A percentile compares a stretch with the other conserved stretches of the same genome.
Evolutionary conservation across 1,140 invertebrate species (phyloP).

Genomic region (Aphis craccivora): DNA sequence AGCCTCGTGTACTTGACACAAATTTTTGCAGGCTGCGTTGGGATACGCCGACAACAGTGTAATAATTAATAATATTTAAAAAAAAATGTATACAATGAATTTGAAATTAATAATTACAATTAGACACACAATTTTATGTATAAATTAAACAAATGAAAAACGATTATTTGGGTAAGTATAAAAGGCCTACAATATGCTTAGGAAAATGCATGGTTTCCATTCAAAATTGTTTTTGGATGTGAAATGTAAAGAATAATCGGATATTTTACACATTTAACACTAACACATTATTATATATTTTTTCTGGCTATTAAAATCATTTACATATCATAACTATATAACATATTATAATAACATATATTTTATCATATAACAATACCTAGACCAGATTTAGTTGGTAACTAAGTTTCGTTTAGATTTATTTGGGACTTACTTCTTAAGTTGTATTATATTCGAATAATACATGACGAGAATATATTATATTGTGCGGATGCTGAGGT

Average conservation of each 20-base stretch:
- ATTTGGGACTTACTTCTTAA: not conserved
- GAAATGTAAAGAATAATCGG: not conserved
- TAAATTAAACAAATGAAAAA: slow-evolving; percentile 26
- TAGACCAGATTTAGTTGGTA: slow-evolving; percentile 13
- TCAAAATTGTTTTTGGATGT: not conserved
- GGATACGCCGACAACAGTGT: not conserved
- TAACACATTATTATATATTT: slow-evolving; percentile 9
- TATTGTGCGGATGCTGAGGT: not conserved
- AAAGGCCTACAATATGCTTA: not conserved
- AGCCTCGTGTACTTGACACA: slow-evolving; percentile 43
- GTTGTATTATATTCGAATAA: not conserved
- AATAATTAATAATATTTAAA: not conserved
- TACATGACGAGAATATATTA: not conserved
- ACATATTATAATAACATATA: not conserved
- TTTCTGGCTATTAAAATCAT: slow-evolving; percentile 2
- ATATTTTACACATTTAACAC: not conserved
- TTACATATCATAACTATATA: not conserved
- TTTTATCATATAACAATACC: slow-evolving; percentile 14
- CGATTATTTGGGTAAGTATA: slow-evolving; percentile 37
- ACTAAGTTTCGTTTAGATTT: not conserved
- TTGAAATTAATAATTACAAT: slow-evolving; percentile 24
- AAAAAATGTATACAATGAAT: slow-evolving; percentile 1
- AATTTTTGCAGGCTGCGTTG: not conserved
- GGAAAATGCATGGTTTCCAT: slow-evolving; percentile 35
- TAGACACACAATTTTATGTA: not conserved